Evolutionary conservation across 2,113 vertebrate species (phyloP).

Genomic region (Cephalopterus ornatus): DNA sequence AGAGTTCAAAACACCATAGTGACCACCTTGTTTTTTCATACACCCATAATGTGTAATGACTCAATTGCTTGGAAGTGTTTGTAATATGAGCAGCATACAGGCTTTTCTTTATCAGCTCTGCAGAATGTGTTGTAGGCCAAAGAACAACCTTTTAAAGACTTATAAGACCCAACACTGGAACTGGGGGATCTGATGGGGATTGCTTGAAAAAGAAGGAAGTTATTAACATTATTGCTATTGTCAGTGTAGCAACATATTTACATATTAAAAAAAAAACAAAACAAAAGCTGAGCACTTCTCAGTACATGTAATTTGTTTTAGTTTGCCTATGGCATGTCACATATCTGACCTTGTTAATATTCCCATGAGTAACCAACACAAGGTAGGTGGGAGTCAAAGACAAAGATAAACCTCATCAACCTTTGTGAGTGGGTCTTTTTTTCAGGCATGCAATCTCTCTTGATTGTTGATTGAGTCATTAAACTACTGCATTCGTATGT

Average conservation of each 20-base stretch:
- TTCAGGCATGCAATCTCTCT: background rate
- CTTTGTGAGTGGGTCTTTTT: background rate
- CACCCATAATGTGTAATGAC: background rate
- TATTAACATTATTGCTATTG: background rate
- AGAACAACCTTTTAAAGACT: background rate
- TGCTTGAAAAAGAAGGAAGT: background rate
- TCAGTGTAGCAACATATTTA: background rate
- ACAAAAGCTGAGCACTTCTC: background rate
- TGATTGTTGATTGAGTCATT: background rate
- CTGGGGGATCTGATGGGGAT: background rate
- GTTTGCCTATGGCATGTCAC: background rate
- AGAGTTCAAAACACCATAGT: background rate
- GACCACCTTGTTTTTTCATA: background rate
- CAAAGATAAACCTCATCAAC: background rate
- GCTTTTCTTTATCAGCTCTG: background rate
- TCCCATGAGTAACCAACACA: background rate
- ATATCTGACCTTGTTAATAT: background rate
- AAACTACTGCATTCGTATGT: background rate
- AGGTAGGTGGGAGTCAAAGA: background rate
- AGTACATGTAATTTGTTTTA: background rate
- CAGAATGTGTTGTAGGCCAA: background rate
- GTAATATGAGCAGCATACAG: background rate
- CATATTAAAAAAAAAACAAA: background rate
- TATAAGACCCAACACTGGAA: background rate
- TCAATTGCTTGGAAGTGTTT: background rate